phyloP scores from a whole-genome alignment of 2,888 invertebrate species.

The Chrysotoxum bicinctum region DNA sequence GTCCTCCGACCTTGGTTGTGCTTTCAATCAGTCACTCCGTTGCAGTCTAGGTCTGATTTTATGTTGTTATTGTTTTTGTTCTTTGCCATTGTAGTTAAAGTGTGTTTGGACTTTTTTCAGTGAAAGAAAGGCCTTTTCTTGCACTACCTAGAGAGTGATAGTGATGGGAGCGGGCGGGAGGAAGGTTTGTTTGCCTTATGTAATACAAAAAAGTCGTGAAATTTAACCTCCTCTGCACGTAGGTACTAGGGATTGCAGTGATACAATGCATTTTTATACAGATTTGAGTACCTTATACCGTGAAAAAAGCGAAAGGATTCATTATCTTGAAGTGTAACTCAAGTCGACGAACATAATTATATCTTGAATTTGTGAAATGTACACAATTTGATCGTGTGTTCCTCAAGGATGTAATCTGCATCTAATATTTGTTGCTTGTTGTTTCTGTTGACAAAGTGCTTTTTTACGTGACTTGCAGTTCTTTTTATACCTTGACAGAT shows the following conservation, averaged over 20 bases:
- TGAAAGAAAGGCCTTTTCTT: not conserved
- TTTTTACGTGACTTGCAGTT: no score
- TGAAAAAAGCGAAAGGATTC: not conserved
- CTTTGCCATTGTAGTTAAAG: not conserved
- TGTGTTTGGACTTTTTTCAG: not conserved
- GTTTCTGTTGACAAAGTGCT: no score
- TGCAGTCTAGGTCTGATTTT: slow-evolving; percentile 7
- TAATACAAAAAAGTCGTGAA: not conserved
- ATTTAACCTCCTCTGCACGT: not conserved
- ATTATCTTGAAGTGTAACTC: not conserved
- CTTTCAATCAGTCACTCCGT: slow-evolving; percentile 24
- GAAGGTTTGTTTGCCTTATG: not conserved
- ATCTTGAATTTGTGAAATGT: not conserved
- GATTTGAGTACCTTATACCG: not conserved
- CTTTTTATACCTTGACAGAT: no score
- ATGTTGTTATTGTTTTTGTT: not conserved
- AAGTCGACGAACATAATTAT: not conserved
- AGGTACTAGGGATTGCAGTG: not conserved
- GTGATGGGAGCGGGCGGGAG: not conserved
- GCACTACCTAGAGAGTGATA: not conserved
- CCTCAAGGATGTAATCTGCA: no score
- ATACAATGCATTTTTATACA: not conserved
- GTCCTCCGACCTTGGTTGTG: not conserved
- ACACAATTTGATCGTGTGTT: not conserved
- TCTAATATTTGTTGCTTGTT: no score